These are phyloP conservation scores for Myiotriccus ornatus DNA, from an alignment of 2,797 vertebrate species.

Conservation along the genomic window DNA sequence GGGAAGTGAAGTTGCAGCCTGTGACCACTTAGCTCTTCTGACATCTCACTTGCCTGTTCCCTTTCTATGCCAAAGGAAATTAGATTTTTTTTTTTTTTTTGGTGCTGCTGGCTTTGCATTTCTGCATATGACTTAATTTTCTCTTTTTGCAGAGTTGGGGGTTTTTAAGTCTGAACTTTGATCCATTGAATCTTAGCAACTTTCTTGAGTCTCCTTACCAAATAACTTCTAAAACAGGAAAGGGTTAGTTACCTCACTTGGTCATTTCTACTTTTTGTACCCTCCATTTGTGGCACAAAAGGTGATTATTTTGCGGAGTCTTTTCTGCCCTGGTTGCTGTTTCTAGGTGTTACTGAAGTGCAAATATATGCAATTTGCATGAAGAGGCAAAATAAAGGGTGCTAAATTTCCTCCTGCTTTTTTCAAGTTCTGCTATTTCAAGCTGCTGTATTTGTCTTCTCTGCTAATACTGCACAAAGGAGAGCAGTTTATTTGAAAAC, in stretches of 20 bases:
- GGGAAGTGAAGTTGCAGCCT: neutral
- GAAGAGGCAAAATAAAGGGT: neutral
- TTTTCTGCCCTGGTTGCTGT: neutral
- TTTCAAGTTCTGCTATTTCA: conserved; percentile 4
- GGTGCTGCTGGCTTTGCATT: neutral
- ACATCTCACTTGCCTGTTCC: neutral
- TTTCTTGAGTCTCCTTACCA: neutral
- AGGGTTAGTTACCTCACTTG: neutral
- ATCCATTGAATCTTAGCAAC: neutral
- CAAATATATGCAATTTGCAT: neutral
- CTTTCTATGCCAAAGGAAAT: neutral
- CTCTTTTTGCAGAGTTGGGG: neutral
- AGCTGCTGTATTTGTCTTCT: neutral
- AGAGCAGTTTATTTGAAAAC: conserved; percentile 23
- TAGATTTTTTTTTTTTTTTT: neutral
- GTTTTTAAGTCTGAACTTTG: neutral
- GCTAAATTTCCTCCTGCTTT: conserved; percentile 7
- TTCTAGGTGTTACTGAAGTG: conserved; percentile 5
- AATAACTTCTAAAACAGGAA: neutral
- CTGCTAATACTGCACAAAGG: neutral
- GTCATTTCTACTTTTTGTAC: neutral
- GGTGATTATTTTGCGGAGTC: neutral
- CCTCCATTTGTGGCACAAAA: rapidly evolving
- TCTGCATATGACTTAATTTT: neutral
- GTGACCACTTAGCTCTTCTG: neutral